Evolutionary conservation across 2,888 invertebrate species (phyloP).

Genomic region (Chrysolina americana): DNA sequence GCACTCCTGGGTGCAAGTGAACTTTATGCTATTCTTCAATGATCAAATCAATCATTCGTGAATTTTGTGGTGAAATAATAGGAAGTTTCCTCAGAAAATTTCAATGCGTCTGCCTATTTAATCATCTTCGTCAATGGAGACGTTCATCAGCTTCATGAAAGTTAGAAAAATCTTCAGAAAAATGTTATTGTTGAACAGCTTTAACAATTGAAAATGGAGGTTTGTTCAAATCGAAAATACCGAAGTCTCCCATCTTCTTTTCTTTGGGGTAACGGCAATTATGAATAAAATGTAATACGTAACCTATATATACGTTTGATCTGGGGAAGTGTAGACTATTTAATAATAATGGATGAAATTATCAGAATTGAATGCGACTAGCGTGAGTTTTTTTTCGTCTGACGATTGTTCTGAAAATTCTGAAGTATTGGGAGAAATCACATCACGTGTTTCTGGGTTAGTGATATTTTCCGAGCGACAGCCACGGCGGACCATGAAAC

Average conservation of each 20-base stretch:
- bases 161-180: background rate
- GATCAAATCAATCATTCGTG: background rate
- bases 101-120: background rate
- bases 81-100: background rate
- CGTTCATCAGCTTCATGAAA: background rate
- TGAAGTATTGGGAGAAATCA: background rate
- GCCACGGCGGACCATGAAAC: background rate
- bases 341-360: no score
- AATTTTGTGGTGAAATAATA: background rate
- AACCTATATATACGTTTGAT: no score
- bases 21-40: background rate
- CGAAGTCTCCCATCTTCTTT: no score
- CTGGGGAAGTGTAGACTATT: no score
- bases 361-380: no score
- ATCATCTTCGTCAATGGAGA: background rate
- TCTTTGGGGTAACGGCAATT: no score
- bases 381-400: background rate
- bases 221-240: no score
- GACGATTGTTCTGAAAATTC: background rate
- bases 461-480: no score
- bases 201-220: no score
- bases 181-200: background rate
- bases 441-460: no score
- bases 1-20: background rate
- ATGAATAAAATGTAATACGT: no score